Base-by-base conservation (phyloP, 2,888 invertebrate species). In the Drosophila cyrtoloma region DNA sequence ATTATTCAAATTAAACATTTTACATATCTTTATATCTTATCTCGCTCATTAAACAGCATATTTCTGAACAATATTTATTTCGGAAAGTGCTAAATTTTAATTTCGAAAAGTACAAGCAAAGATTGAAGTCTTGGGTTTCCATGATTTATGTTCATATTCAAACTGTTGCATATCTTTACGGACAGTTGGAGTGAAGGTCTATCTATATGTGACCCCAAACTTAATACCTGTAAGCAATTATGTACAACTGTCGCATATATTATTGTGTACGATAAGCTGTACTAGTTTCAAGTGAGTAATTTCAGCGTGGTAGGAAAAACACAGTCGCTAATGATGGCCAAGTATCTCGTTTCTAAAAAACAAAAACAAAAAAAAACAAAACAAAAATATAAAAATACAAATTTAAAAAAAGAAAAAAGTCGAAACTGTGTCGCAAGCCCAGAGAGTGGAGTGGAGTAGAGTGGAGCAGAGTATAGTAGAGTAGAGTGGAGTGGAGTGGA, bases 221-320 rank as follows among this genome's bases (percentile, higher is more conserved):
- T 42, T 50, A 58, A 67, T 67, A 62, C 59, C 61, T 65, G 59
- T 62, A 70, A 26, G 71, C 71, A 66, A 75, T 71, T 79, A 78
- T 78, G 77, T 64, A 53, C 56, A 69, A 71, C 64, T 80, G 82
- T 79, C 89, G 77, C 89, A 89, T 87, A 91, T 90, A 91, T 91
- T 77, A 79, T 68, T 51, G 26, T 42, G 22, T 22, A 57, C 70
- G 87, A 89, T 87, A 87, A 86, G 82, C 77, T 82, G 82, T 71
- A 66, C 87, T 71, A 83, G 65, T 89, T 87, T 75, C 35, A 30
- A 22, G 28, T 44, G 16, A 64, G 79, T 63, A 63, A 62, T 82
- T 79, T 68, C 63, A 72, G 62, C 39, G 63, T 16, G 26, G 19
- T 12, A 63, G 53, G 72, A 69, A 68, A 73, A 76, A 63, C 55